These are phyloP conservation scores for Rostratula benghalensis DNA, from an alignment of 2,113 vertebrate genomes.

Conservation along the genomic window DNA sequence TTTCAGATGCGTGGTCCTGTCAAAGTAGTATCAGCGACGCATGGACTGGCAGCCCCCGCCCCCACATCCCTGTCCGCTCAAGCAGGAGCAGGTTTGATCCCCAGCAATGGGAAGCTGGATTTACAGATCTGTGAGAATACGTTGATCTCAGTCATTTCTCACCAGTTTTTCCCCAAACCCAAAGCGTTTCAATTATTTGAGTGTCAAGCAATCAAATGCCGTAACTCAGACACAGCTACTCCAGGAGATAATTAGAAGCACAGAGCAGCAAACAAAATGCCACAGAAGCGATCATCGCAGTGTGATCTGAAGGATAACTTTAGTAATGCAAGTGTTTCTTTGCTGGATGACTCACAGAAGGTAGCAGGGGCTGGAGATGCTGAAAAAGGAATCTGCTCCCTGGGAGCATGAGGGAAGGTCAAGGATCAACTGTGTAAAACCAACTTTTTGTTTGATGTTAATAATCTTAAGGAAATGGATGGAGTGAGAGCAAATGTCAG, in stretches of 20 bases:
- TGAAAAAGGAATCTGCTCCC: slow-evolving; percentile 27
- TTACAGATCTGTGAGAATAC: neutral
- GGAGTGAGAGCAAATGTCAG: slow-evolving; percentile 60
- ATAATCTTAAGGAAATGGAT: slow-evolving; percentile 61
- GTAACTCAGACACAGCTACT: slow-evolving; percentile 10
- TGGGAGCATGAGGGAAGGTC: slow-evolving; percentile 37
- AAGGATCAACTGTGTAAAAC: slow-evolving; percentile 50
- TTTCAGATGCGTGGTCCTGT: neutral
- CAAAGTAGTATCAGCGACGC: neutral
- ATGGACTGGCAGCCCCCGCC: neutral
- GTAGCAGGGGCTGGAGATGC: neutral
- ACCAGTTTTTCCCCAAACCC: neutral
- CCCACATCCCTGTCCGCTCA: neutral
- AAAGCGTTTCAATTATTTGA: slow-evolving; percentile 9
- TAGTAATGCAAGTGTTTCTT: slow-evolving; percentile 44
- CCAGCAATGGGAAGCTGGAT: neutral
- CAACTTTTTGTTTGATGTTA: slow-evolving; percentile 48
- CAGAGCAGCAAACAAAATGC: slow-evolving; percentile 26
- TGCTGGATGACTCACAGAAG: slow-evolving; percentile 56
- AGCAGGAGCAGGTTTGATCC: neutral
- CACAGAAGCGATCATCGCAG: neutral
- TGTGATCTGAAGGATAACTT: slow-evolving; percentile 24
- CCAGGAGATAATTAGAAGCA: slow-evolving; percentile 47
- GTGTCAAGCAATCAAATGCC: neutral
- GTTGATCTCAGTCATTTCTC: neutral